Conservation (phyloP, 2,113 vertebrate species). For the Syngnathus typhle region DNA sequence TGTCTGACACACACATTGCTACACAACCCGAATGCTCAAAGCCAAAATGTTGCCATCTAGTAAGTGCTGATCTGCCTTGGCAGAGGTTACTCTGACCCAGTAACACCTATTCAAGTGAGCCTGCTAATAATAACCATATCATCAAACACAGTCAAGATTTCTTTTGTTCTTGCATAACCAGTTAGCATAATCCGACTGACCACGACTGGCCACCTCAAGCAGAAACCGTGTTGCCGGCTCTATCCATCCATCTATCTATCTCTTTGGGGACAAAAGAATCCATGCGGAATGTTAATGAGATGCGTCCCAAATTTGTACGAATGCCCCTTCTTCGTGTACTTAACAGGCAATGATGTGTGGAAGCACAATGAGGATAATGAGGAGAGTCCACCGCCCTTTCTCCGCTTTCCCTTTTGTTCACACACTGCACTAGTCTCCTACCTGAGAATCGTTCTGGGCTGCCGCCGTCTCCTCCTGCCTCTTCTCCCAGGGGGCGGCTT, state of each 20-base stretch:
- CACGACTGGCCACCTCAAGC: neutral
- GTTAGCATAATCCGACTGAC: neutral
- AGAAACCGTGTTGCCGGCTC: neutral
- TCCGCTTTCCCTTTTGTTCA: conserved; percentile 28
- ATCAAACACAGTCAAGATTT: neutral
- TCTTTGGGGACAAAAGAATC: conserved; percentile 63
- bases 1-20: neutral
- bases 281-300: conserved; percentile 65
- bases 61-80: neutral
- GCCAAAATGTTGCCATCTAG: neutral
- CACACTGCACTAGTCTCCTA: conserved; percentile 33
- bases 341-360: conserved; percentile 40
- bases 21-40: neutral
- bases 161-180: neutral
- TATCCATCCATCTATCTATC: neutral
- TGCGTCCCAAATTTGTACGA: conserved; percentile 48
- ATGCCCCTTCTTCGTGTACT: neutral
- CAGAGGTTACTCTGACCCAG: neutral
- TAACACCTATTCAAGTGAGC: neutral
- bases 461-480: conserved; percentile 31
- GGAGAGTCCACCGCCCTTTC: conserved; percentile 19
- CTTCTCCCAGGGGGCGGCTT: conserved; percentile 49
- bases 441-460: conserved; percentile 47
- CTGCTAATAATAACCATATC: neutral
- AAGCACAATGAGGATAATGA: conserved; percentile 54